phyloP scores from a whole-genome alignment of 2,797 vertebrate species.

The Trematocara caparti region DNA sequence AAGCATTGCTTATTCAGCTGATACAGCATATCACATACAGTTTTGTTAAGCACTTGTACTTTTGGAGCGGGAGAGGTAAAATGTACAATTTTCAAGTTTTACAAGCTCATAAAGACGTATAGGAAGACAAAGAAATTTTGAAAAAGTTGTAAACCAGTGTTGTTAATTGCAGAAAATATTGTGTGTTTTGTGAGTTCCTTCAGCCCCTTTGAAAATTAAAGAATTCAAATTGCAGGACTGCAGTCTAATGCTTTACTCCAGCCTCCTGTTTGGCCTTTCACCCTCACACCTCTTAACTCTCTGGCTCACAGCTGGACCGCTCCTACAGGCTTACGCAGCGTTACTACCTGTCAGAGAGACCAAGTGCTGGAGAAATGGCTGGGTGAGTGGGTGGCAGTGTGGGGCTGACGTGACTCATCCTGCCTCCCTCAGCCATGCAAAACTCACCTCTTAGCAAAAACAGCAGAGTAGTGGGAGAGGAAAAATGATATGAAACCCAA shows the following conservation, averaged over 20 bases:
- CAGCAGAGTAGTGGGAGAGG: slow-evolving; percentile 35
- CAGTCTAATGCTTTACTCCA: neutral
- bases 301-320: slow-evolving; percentile 34
- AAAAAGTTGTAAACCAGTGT: neutral
- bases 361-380: slow-evolving; percentile 13
- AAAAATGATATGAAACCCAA: slow-evolving; percentile 50
- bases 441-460: slow-evolving; percentile 39
- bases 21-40: neutral
- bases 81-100: slow-evolving; percentile 16
- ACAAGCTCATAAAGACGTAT: neutral
- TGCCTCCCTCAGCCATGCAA: slow-evolving; percentile 16
- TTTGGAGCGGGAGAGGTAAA: slow-evolving; percentile 31
- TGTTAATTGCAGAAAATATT: neutral
- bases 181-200: neutral
- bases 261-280: slow-evolving; percentile 29
- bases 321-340: slow-evolving; percentile 25
- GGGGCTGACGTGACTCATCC: slow-evolving; percentile 17
- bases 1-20: neutral
- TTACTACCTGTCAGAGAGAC: slow-evolving; percentile 49
- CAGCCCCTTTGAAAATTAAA: neutral
- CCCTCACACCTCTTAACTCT: slow-evolving; percentile 34
- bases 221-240: neutral
- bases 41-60: neutral
- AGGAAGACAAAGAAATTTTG: neutral
- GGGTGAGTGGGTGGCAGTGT: neutral